phyloP scores from a whole-genome alignment of 2,113 vertebrate species.

The Myrmecophaga tridactyla region DNA sequence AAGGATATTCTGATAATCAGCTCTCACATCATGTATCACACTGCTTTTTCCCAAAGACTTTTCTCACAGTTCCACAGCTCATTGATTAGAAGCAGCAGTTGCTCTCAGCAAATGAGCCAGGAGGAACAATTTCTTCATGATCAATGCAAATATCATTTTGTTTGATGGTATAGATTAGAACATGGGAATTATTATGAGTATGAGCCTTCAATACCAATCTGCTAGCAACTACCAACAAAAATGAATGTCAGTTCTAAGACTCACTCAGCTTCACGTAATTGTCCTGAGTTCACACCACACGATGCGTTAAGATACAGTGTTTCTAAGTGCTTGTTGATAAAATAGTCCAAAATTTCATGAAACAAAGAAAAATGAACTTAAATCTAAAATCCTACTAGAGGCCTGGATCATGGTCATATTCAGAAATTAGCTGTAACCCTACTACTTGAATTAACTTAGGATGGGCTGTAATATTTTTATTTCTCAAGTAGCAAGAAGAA shows the following conservation, averaged over 20 bases:
- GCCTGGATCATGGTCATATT: background rate
- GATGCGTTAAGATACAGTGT: background rate
- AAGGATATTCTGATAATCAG: background rate
- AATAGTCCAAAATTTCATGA: slow-evolving; percentile 8
- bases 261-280: background rate
- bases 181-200: background rate
- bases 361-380: slow-evolving; percentile 4
- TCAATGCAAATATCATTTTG: slow-evolving; percentile 40
- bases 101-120: slow-evolving; percentile 46
- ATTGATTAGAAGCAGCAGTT: slow-evolving; percentile 29
- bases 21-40: background rate
- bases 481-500: slow-evolving; percentile 39
- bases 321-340: background rate
- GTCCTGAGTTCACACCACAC: background rate
- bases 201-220: background rate
- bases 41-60: background rate
- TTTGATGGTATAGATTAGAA: slow-evolving; percentile 31
- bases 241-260: background rate
- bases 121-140: slow-evolving; percentile 48
- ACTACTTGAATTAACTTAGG: background rate
- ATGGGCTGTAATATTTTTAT: slow-evolving; percentile 30
- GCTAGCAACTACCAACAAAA: slow-evolving; percentile 31
- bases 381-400: slow-evolving; percentile 35
- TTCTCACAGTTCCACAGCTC: background rate
- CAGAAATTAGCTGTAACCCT: background rate